A percentile compares a stretch with the other conserved stretches of the same genome.
Conservation (phyloP, 2,888 invertebrate genomes). For the Amitus sp. region DNA sequence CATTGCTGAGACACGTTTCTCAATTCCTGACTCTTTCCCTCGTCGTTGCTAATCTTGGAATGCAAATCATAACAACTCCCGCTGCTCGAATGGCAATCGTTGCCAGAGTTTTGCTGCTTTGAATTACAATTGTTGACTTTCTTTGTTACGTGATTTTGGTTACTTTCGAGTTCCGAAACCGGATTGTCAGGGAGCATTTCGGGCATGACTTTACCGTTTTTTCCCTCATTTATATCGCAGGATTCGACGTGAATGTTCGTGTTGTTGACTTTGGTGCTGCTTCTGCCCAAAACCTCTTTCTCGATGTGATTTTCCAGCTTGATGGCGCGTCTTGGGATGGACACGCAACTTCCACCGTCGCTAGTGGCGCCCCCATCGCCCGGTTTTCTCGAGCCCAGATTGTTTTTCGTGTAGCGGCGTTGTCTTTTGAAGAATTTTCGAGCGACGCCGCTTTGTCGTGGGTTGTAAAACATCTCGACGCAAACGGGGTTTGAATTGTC, state of each 20-base stretch:
- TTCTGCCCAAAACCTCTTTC: conserved; percentile 73
- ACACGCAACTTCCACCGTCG: conserved; percentile 68
- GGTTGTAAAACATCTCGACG: conserved; percentile 89
- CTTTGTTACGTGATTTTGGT: conserved; percentile 28
- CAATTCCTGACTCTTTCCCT: conserved; percentile 66
- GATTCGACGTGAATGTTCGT: conserved; percentile 74
- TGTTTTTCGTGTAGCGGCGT: conserved; percentile 73
- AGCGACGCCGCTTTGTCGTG: conserved; percentile 92
- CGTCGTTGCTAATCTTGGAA: conserved; percentile 50
- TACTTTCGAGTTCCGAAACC: conserved; percentile 59
- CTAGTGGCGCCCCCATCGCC: conserved; percentile 71
- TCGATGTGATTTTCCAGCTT: conserved; percentile 63
- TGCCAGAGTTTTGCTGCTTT: conserved; percentile 30
- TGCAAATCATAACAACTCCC: conserved; percentile 55
- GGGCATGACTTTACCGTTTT: conserved; percentile 71
- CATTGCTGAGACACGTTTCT: conserved; percentile 78
- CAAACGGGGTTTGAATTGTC: conserved; percentile 68
- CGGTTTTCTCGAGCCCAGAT: conserved; percentile 74
- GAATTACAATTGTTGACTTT: conserved; percentile 47
- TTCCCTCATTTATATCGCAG: conserved; percentile 65
- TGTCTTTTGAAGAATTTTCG: conserved; percentile 92
- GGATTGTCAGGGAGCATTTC: conserved; percentile 27
- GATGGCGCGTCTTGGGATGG: conserved; percentile 65
- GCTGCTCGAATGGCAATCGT: conserved; percentile 19
- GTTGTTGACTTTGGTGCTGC: conserved; percentile 82